These are phyloP conservation scores for Eidolon helvum DNA, from an alignment of 2,113 vertebrate species.

Conservation along the genomic window DNA sequence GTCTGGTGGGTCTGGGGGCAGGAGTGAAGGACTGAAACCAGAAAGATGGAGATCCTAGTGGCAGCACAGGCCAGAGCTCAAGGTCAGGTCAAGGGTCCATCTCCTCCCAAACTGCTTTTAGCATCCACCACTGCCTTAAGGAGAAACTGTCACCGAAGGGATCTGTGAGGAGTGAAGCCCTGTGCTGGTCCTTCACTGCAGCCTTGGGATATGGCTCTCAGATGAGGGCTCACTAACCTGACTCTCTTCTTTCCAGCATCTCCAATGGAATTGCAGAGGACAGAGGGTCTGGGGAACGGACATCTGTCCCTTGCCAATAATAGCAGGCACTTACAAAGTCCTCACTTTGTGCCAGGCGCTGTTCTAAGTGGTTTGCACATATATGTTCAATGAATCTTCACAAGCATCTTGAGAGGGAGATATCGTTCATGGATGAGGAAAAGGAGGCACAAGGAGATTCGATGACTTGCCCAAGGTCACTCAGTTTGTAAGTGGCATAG, in stretches of 20 bases:
- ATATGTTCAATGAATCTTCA: not conserved
- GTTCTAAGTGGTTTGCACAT: not conserved
- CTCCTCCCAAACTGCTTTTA: not conserved
- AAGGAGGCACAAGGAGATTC: not conserved
- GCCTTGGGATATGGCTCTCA: too few species aligned
- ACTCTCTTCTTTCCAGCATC: not conserved
- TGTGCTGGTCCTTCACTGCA: not conserved
- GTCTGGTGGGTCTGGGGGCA: not conserved
- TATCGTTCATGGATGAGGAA: not conserved
- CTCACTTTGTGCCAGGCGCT: not conserved
- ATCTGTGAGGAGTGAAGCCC: fast-evolving
- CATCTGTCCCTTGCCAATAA: not conserved
- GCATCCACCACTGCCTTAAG: not conserved
- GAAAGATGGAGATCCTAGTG: not conserved
- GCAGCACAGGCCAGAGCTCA: not conserved
- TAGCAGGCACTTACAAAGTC: not conserved
- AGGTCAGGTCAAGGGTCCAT: not conserved
- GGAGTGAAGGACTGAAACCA: not conserved
- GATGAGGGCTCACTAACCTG: not conserved
- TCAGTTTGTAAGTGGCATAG: not conserved
- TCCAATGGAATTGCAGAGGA: not conserved
- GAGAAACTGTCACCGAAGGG: not conserved
- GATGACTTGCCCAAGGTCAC: not conserved
- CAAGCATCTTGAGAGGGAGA: not conserved
- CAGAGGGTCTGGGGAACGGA: not conserved